Conservation (phyloP, 2,113 vertebrate genomes). For the Pleuronectes platessa region DNA sequence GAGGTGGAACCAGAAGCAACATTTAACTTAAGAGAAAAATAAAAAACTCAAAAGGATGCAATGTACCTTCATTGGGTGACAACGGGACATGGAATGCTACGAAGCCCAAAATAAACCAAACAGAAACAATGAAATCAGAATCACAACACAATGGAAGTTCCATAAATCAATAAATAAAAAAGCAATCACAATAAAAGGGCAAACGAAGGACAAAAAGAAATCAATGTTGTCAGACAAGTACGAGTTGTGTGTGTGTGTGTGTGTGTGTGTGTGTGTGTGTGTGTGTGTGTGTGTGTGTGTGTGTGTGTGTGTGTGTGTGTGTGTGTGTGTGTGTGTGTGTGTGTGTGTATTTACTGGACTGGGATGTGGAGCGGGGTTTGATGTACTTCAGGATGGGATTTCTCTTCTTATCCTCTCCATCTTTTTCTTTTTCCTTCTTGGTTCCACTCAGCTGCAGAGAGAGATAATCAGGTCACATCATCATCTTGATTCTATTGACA, state of each 20-base stretch:
- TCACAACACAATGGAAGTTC: background rate
- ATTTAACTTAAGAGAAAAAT: background rate
- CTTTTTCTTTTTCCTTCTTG: conserved; percentile 88
- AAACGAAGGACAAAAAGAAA: conserved; percentile 25
- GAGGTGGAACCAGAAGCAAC: background rate
- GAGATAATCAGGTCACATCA: background rate
- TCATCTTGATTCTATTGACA: too few species aligned
- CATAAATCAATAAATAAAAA: conserved; percentile 32
- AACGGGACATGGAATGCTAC: conserved; percentile 83
- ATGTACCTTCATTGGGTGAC: conserved; percentile 82
- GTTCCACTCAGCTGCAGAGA: conserved; percentile 83
- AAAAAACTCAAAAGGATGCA: background rate
- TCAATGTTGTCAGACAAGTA: background rate
- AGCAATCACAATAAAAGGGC: background rate
- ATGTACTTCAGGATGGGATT: conserved; percentile 97
- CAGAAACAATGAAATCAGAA: conserved; percentile 50
- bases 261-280: conserved; percentile 21
- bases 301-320: background rate
- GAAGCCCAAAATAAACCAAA: conserved; percentile 55
- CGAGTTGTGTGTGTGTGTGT: too few species aligned
- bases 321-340: conserved; percentile 3
- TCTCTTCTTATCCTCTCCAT: conserved; percentile 89
- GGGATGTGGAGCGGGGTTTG: conserved; percentile 89
- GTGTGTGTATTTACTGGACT: conserved; percentile 87
- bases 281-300: background rate